Base-by-base conservation (phyloP, 2,113 vertebrate species). In the Microtus montanus region DNA sequence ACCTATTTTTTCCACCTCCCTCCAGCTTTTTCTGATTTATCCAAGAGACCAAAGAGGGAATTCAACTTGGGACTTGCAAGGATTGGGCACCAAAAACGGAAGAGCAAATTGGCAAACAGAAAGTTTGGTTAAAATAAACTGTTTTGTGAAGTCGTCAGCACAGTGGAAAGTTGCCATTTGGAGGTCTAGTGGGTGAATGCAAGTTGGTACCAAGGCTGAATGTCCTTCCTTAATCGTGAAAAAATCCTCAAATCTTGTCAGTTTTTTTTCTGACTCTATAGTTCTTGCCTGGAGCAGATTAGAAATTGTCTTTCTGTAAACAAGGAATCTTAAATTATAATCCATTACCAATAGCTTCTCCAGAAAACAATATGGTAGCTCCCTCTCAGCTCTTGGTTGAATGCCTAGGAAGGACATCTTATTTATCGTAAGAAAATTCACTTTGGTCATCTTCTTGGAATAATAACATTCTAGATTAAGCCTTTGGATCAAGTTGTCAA, bases 81-180 rank as follows among this genome's bases (percentile, higher is more conserved):
- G 98, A 90, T 97, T 96, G 24, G 98, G 98, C 12, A 99, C 97
- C 86, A 99, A 97, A 78, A 99, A 95, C 49, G 98, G 98, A 22
- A 99, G 96, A 0, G 98, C 98, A 41, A 98, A 98, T 7, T 98
- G 99, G 97, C 98, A 99, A 87, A 98, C 95, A 0, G 98, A 98
- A 14, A 99, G 95, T 93, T 99, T 99, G 58, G 95, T 98, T 1
- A 97, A 87, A 47, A 99, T 90, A 92, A 95, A 97, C 92, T 99
- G 98, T 79, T 97, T 97, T 24, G 98, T 96, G 87, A 99, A 98
- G 47, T 97, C 90, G 89, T 99, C 98, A n/a, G 98, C 98, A 6
- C 98, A 98, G 52, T 98, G 97, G 91, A 98, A 99, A 63, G 98
- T 96, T 70, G 98, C 98, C 98, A 99, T 98, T 91, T 99, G 98